Percentiles rank a stretch among this genome's conserved stretches.
Evolutionary conservation across 2,797 vertebrate species (phyloP).

Genomic region (Platalea minor): DNA sequence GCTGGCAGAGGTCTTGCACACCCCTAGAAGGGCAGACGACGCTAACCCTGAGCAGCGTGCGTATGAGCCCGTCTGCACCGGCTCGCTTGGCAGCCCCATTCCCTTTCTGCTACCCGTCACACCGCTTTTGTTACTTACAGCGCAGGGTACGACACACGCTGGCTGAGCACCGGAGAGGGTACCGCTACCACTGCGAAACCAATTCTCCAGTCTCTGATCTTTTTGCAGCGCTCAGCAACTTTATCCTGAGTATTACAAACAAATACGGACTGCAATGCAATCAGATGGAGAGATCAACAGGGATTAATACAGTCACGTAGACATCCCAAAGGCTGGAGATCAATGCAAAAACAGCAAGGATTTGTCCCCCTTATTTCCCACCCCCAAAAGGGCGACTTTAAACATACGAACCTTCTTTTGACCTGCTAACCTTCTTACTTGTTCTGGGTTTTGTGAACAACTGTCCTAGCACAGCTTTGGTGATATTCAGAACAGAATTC

Average conservation of each 20-base stretch:
- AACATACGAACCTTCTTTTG: neutral
- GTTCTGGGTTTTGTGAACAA: neutral
- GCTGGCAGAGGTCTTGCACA: neutral
- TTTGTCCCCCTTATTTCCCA: neutral
- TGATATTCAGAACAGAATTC: neutral
- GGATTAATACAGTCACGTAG: neutral
- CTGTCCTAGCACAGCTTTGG: neutral
- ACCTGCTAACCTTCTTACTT: neutral
- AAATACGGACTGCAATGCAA: neutral
- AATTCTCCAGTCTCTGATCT: neutral
- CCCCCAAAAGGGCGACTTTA: neutral
- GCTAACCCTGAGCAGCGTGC: neutral
- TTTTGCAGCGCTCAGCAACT: neutral
- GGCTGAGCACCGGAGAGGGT: neutral
- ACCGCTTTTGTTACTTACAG: neutral
- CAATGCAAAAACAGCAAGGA: neutral
- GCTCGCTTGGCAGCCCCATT: neutral
- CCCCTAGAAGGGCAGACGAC: neutral
- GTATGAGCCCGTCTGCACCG: neutral
- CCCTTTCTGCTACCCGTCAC: neutral
- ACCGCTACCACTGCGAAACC: neutral
- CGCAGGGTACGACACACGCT: neutral
- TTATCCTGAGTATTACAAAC: neutral
- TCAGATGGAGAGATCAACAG: neutral
- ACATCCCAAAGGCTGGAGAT: neutral